Evolutionary conservation across 2,113 vertebrate species (phyloP).

Genomic region (Cyprinodon tularosa): DNA sequence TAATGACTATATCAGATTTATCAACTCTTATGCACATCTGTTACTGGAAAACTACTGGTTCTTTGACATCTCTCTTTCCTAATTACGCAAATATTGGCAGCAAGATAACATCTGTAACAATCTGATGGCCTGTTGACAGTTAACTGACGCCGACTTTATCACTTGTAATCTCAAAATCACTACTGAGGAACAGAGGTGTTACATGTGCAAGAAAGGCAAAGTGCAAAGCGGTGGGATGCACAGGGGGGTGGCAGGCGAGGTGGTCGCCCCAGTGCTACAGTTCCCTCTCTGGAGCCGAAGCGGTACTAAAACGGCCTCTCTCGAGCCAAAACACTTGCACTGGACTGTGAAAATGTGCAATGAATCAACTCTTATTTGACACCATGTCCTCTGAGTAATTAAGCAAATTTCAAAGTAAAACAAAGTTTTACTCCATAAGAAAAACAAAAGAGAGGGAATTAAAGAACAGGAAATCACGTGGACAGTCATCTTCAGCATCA

Average conservation of each 20-base stretch:
- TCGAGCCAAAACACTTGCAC: not conserved
- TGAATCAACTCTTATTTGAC: slow-evolving; percentile 22
- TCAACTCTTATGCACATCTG: not conserved
- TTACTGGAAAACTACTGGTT: not conserved
- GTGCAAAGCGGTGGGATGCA: not conserved
- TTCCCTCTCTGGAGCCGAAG: too few species aligned
- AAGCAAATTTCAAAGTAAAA: not conserved
- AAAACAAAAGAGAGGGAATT: not conserved
- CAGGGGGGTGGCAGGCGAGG: too few species aligned
- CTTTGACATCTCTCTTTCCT: not conserved
- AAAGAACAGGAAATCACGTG: not conserved
- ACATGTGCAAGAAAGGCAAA: not conserved
- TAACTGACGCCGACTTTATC: not conserved
- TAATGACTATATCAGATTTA: not conserved
- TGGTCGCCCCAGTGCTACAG: too few species aligned
- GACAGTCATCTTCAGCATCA: not conserved
- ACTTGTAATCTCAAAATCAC: not conserved
- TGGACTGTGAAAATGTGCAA: not conserved
- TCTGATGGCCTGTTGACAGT: not conserved
- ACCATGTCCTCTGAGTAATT: not conserved
- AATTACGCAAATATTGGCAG: not conserved
- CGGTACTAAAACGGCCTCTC: too few species aligned
- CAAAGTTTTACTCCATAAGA: not conserved
- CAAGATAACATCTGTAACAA: not conserved
- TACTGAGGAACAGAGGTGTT: not conserved